Base-by-base conservation (phyloP, 2,797 vertebrate genomes). In the Silurus lanzhouensis region DNA sequence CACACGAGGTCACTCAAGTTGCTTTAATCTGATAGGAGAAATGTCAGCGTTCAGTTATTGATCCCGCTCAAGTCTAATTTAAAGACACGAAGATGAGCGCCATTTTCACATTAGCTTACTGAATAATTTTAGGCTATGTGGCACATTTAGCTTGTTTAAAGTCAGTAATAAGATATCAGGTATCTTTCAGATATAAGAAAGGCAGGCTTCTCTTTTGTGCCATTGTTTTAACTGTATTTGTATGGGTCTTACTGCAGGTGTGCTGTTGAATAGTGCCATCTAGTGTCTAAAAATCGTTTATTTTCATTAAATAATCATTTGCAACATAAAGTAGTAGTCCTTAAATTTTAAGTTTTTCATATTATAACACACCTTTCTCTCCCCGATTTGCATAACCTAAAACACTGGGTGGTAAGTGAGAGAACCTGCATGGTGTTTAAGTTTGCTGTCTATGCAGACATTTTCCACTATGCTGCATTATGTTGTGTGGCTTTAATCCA, bases 391-490 rank as follows among this genome's bases (percentile, higher is more conserved):
- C 97, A 96, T 95, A 96, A 97, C 97, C 95, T 95, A 96, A 97
- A 96, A 94, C 89, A 71, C 92, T 95, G 93, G 95, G 96, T 96
- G 98, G 98, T 99, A 99, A 99, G 98, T 99, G 96, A 95, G 96
- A 96, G 95, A 94, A 95, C 90, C 92, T 97, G 98, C 98, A 99
- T 99, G 98, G 95, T 94, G 97, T 95, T 94, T 95, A 96, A 96
- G 93, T 96, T 93, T 95, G 92, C 92, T 90, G 95, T 76, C 95
- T 93, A 94, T 91, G 95, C 86, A 95, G 93, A 94, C 93, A 79
- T 74, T 22, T 77, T 77, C 85, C 87, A 83, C 89, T 88, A 79
- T 57, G 63, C 48, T 81, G 66, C 81, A 52, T 74, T 72, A 83
- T 80, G 60, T 71, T 72, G 63, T 77, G 14, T 79, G 46, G 20